These are phyloP conservation scores for Tonatia bakeri DNA, from an alignment of 2,113 vertebrate genomes.

Conservation along the genomic window DNA sequence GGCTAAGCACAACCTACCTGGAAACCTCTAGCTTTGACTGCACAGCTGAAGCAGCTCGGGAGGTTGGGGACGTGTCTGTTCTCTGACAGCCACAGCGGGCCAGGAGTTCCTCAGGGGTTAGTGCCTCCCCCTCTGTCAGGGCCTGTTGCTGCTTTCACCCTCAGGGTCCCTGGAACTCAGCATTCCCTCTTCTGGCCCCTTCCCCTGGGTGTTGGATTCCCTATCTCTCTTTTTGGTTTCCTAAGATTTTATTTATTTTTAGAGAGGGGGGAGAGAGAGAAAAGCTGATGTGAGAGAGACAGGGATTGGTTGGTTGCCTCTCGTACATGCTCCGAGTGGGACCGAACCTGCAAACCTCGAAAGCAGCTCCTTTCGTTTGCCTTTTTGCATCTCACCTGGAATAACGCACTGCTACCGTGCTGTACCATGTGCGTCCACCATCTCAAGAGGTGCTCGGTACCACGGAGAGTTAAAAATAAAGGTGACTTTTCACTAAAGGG, in stretches of 20 bases:
- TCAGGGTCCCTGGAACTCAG: neutral
- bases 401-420: neutral
- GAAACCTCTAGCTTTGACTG: neutral
- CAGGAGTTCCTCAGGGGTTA: neutral
- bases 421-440: neutral
- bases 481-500: neutral
- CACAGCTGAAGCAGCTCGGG: neutral
- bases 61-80: neutral
- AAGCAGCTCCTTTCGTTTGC: neutral
- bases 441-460: neutral
- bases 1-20: neutral
- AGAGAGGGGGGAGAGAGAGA: too few species aligned
- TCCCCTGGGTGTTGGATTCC: neutral
- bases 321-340: too few species aligned
- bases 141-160: neutral
- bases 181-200: neutral
- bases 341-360: neutral
- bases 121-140: neutral
- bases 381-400: neutral
- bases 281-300: too few species aligned
- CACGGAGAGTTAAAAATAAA: neutral
- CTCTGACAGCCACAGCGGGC: neutral
- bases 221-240: too few species aligned
- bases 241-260: too few species aligned
- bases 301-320: too few species aligned